These are phyloP conservation scores for Eriocheir sinensis DNA, from an alignment of 1,140 invertebrate species.

Conservation along the genomic window DNA sequence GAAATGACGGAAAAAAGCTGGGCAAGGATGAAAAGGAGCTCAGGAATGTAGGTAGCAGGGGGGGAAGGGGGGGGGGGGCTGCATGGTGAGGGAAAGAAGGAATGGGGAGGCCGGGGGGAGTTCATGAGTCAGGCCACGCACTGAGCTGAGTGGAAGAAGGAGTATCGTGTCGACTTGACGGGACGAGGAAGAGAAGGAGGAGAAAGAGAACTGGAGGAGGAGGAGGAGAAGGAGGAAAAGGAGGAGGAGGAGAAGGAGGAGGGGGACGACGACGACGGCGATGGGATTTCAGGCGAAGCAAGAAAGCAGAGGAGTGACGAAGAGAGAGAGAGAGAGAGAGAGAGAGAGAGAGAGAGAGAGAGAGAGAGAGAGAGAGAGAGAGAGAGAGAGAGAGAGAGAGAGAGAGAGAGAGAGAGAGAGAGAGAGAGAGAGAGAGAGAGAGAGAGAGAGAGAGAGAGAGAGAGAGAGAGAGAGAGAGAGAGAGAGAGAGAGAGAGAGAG, in stretches of 20 bases:
- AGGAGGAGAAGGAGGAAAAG: not conserved
- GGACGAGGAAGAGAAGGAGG: not conserved
- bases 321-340: slow-evolving; percentile 3
- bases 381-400: not conserved
- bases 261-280: not conserved
- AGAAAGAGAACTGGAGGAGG: not conserved
- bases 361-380: not conserved
- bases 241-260: not conserved
- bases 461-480: not conserved
- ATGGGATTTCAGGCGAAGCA: no score
- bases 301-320: not conserved
- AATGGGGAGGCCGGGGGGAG: not conserved
- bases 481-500: not conserved
- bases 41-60: no score
- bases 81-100: not conserved
- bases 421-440: not conserved
- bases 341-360: not conserved
- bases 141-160: not conserved
- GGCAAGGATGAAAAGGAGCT: no score
- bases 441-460: not conserved
- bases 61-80: not conserved
- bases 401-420: not conserved
- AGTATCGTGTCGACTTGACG: not conserved
- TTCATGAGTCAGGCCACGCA: slow-evolving; percentile 3
- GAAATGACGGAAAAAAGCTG: no score